Evolutionary conservation across 2,888 invertebrate species (phyloP).

Genomic region (Calameuta filiformis): DNA sequence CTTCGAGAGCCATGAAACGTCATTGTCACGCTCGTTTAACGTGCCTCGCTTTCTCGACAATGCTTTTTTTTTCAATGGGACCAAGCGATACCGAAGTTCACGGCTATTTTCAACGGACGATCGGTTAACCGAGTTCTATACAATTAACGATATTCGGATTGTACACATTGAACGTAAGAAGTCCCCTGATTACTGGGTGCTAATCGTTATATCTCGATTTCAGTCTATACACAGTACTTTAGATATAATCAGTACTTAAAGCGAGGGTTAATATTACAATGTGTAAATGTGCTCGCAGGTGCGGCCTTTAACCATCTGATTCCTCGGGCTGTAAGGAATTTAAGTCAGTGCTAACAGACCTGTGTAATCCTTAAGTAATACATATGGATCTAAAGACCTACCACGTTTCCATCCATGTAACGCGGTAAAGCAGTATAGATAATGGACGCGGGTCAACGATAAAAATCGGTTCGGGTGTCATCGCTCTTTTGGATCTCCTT

Average conservation of each 20-base stretch:
- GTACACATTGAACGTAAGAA: not conserved
- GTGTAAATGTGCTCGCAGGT: not conserved
- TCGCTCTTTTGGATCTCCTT: not conserved
- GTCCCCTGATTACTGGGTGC: not conserved
- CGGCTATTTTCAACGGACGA: not conserved
- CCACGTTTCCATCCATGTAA: not conserved
- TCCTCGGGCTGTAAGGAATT: not conserved
- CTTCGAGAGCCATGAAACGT: constrained; percentile 47
- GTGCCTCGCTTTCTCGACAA: constrained; percentile 28
- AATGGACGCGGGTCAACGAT: not conserved
- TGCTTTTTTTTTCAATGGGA: constrained; percentile 1
- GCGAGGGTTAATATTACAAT: not conserved
- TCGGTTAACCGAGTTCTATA: not conserved
- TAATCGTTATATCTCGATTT: not conserved
- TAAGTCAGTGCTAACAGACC: not conserved
- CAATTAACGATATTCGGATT: not conserved
- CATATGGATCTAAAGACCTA: not conserved
- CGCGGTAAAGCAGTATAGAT: not conserved
- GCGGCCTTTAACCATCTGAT: not conserved
- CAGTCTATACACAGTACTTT: not conserved
- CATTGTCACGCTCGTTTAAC: constrained; percentile 52
- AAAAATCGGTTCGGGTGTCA: not conserved
- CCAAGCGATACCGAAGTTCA: not conserved
- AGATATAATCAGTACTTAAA: not conserved
- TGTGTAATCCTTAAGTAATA: not conserved